Base-by-base conservation (phyloP, 2,888 invertebrate species). In the Coelopa pilipes region DNA sequence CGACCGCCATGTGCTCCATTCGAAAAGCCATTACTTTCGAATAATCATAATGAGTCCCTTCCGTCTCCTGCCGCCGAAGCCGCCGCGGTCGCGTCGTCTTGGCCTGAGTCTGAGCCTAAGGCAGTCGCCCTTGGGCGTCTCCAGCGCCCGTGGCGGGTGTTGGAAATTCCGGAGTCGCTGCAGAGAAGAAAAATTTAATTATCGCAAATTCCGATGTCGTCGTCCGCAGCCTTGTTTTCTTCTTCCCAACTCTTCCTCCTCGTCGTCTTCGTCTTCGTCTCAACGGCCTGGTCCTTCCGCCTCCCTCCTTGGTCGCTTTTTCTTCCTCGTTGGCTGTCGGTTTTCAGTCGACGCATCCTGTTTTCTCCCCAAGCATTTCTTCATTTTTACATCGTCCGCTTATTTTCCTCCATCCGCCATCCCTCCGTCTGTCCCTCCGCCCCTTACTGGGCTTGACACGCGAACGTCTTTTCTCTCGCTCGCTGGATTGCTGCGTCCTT, bases 121-220 rank as follows among this genome's bases (percentile, higher is more conserved):
- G 34, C 34, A 34, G 34, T 7, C 19, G n/a, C 57, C 17, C 15
- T 19, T 21, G 17, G 17, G 11, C 15, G 3, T 57, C 57, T 19
- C 57, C 21, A 53, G 2, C 17, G 17, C 57, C 19, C 15, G 34
- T 34, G 34, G 34, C 34, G 50, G 50, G 66, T 49, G 50, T 50
- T 66, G 19, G 50, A 66, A 66, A 66, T 66, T 66, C 66, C 66
- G 15, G 1, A 49, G 46, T 34, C 15, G 34, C 47, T 60, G 60
- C 49, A 49, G 60, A 49, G 49, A 60, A 60, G 46, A 55, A 71
- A 65, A 71, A 71, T 71, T 71, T 71, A 65, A 65, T 71, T 71
- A 71, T 65, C 71, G 13, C 71, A 71, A 71, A 71, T 71, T 71
- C 65, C 71, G 65, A 65, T 71, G 71, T 34, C 62, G 24, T 62